Base-by-base conservation (phyloP, 2,113 vertebrate genomes). In the Phrynosoma blainvillii region DNA sequence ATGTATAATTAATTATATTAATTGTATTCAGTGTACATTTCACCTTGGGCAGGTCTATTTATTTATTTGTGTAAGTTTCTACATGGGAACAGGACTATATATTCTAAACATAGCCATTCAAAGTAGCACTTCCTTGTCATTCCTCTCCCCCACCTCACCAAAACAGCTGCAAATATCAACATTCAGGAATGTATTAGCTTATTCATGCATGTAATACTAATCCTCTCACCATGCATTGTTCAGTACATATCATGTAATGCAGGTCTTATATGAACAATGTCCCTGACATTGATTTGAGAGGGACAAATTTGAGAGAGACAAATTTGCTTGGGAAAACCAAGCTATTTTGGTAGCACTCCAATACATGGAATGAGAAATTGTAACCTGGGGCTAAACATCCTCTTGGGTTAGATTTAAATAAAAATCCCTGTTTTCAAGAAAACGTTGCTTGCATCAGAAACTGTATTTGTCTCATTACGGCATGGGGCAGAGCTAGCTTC, bases 361-460 rank as follows among this genome's bases (percentile, higher is more conserved):
- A 95, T 94, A 75, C 90, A 93, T 79, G 82, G 81, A 91, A 93
- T 66, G 82, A 95, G 92, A 92, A 52, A 93, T 90, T 89, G 93
- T 92, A 89, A 95, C 91, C 91, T 84, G 76, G 92, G 87, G 89
- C 86, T 20, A 0, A 85, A 75, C 83, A 90, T 93, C 93, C 91
- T 94, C 91, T 93, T 62, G 20, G 73, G 90, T 93, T 94, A 93
- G 90, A 88, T 87, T 94, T 93, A 91, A 94, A 96, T 93, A 94
- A 87, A 95, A 95, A 93, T 87, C 90, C 89, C 90, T 95, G 93
- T 95, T 95, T 94, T 90, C 92, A 30, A 66, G 80, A 94, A 94
- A 52, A 89, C 82, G 92, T 56, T 91, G 0, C 0, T 80, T 66
- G 83, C 56, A 89, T 79, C 89, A 88, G 79, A 86, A 90, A 75